These are phyloP conservation scores for Drosophila prostipennis DNA, from an alignment of 2,888 invertebrate genomes.

Conservation along the genomic window DNA sequence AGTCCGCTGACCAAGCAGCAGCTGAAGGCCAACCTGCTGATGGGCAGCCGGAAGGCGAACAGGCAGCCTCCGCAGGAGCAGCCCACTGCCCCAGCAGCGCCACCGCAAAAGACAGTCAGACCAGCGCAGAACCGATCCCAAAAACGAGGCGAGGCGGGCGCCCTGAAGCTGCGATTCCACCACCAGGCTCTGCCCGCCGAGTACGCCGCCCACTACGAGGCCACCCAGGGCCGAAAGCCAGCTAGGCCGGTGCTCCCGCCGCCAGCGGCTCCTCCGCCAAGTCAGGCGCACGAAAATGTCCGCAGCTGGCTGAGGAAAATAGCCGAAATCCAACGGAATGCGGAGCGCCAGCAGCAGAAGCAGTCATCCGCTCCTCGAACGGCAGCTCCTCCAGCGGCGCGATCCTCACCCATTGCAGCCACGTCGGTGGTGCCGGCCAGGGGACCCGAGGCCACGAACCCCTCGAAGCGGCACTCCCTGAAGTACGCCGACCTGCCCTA, in stretches of 20 bases:
- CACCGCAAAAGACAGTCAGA: conserved; percentile 9
- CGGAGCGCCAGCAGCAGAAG: conserved; percentile 66
- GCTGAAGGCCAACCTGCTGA: conserved; percentile 79
- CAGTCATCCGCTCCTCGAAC: neutral
- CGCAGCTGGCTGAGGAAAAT: conserved; percentile 91
- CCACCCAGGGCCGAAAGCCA: conserved; percentile 86
- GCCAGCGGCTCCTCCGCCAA: conserved; percentile 61
- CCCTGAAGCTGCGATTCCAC: conserved; percentile 91
- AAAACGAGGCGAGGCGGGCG: conserved; percentile 81
- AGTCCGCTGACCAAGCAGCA: conserved; percentile 79
- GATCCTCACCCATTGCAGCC: conserved; percentile 9
- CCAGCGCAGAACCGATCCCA: conserved; percentile 28
- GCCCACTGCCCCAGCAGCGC: neutral
- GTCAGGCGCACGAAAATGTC: conserved; percentile 87
- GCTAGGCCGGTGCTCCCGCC: conserved; percentile 81
- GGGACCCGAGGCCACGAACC: conserved; percentile 1
- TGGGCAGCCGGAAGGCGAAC: conserved; percentile 56
- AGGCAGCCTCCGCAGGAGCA: conserved; percentile 29
- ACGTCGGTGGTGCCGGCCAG: neutral
- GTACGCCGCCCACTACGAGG: conserved; percentile 92
- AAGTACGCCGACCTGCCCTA: conserved; percentile 94
- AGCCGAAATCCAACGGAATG: conserved; percentile 88
- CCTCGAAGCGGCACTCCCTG: conserved; percentile 84
- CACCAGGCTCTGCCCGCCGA: conserved; percentile 92
- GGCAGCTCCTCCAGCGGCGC: neutral